phyloP scores from a whole-genome alignment of 2,113 vertebrate species.

The Perccottus glenii region DNA sequence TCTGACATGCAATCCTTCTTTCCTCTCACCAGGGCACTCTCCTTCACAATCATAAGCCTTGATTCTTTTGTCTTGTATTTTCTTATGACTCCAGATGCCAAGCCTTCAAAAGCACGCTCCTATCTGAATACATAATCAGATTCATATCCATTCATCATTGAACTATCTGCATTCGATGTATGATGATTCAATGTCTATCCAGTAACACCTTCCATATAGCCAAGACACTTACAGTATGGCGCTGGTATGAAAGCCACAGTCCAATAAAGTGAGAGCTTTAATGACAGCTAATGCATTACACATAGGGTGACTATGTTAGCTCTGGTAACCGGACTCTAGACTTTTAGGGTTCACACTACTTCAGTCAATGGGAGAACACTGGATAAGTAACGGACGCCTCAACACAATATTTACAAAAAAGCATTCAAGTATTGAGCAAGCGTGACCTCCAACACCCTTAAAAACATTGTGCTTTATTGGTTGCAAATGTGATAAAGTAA shows the following conservation, averaged over 20 bases:
- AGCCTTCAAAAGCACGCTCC: neutral
- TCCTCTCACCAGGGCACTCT: conserved; percentile 52
- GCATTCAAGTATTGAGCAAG: conserved; percentile 5
- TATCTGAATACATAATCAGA: conserved; percentile 1
- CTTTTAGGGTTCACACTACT: conserved; percentile 8
- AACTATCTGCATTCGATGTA: conserved; percentile 20
- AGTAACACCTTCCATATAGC: conserved; percentile 24
- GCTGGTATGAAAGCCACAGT: conserved; percentile 31
- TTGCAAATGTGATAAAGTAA: neutral
- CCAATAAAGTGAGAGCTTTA: conserved; percentile 43
- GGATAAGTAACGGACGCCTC: conserved; percentile 19
- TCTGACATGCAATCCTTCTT: conserved; percentile 63
- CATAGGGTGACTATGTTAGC: conserved; percentile 12
- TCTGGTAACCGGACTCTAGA: conserved; percentile 21
- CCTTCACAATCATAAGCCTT: conserved; percentile 31
- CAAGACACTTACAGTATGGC: conserved; percentile 25
- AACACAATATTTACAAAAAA: conserved; percentile 10
- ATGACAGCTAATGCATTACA: conserved; percentile 48
- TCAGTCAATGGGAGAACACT: conserved; percentile 5
- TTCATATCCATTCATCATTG: neutral
- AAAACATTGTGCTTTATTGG: neutral
- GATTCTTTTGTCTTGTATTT: conserved; percentile 52
- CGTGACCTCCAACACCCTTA: neutral
- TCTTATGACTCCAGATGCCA: conserved; percentile 34
- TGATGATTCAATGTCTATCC: conserved; percentile 21